Percentiles rank a stretch among this genome's conserved stretches.
Evolutionary conservation across 1,140 invertebrate genomes (phyloP).

Genomic region (Drosophila sechellia): DNA sequence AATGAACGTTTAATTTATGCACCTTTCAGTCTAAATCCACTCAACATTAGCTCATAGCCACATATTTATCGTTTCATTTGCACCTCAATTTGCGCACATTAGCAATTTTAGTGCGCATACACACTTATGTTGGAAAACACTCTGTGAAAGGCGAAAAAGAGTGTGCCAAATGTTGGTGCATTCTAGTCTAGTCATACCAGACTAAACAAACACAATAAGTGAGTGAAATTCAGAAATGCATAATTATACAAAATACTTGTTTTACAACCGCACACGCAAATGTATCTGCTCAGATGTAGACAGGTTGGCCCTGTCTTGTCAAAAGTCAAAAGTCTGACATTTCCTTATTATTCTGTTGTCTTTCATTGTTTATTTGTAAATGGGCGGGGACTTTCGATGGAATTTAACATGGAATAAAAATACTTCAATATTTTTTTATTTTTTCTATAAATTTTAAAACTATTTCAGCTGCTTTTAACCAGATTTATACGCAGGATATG

Average conservation of each 20-base stretch:
- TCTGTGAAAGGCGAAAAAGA: conserved; percentile 12
- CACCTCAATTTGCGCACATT: conserved; percentile 41
- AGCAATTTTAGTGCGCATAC: conserved; percentile 22
- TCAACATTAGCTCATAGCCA: conserved; percentile 1
- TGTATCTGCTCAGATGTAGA: conserved; percentile 41
- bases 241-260: conserved; percentile 7
- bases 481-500: neutral
- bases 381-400: too few species aligned
- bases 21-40: conserved; percentile 2
- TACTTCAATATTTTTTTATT: neutral
- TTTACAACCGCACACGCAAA: conserved; percentile 9
- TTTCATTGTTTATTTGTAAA: conserved; percentile 18
- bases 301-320: conserved; percentile 68
- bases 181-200: conserved; percentile 4
- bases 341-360: conserved; percentile 56
- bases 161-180: conserved; percentile 24
- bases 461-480: neutral
- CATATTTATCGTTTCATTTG: conserved; percentile 37
- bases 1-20: conserved; percentile 10
- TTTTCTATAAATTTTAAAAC: neutral
- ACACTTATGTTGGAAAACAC: conserved; percentile 23
- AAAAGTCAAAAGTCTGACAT: conserved; percentile 48
- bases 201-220: conserved; percentile 11
- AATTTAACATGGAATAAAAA: too few species aligned
- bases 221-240: conserved; percentile 17